A percentile compares a stretch with the other conserved stretches of the same genome.
These are phyloP conservation scores for Sisor rabdophorus DNA, from an alignment of 2,113 vertebrate genomes.

Conservation along the genomic window DNA sequence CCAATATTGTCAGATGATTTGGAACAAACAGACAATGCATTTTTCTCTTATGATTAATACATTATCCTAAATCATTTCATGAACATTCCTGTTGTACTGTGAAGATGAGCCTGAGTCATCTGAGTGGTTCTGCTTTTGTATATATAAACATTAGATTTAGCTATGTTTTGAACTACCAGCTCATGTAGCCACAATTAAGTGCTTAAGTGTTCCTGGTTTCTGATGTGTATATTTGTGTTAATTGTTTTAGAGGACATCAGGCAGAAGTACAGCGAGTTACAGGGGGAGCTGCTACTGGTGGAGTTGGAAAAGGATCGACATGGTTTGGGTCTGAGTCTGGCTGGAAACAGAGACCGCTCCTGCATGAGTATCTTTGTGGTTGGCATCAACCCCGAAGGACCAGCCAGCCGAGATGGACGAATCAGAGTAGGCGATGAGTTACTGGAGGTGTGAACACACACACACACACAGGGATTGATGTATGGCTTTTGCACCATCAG, in stretches of 20 bases:
- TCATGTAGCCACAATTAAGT: too few species aligned
- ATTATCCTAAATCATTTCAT: conserved; percentile 1
- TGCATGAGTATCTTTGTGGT: conserved; percentile 93
- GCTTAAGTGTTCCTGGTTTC: not conserved
- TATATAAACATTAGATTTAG: too few species aligned
- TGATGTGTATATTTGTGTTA: not conserved
- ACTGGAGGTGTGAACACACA: conserved; percentile 83
- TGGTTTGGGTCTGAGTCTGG: conserved; percentile 90
- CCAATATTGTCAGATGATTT: not conserved
- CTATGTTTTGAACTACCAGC: too few species aligned
- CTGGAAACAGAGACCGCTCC: conserved; percentile 89
- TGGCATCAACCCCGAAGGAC: conserved; percentile 82
- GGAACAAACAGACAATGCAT: not conserved
- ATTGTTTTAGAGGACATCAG: conserved; percentile 81
- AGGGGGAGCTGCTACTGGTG: conserved; percentile 85
- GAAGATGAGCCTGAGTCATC: not conserved
- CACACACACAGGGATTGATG: not conserved
- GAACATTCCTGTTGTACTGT: not conserved
- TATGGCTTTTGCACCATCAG: not conserved
- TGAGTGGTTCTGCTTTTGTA: not conserved
- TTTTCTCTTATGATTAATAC: not conserved
- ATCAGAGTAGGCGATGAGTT: conserved; percentile 86
- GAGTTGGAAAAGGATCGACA: conserved; percentile 94
- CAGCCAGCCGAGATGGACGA: conserved; percentile 78
- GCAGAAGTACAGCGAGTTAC: conserved; percentile 88